Conservation (phyloP, 1,140 invertebrate genomes). For the Diachasma alloeum region DNA sequence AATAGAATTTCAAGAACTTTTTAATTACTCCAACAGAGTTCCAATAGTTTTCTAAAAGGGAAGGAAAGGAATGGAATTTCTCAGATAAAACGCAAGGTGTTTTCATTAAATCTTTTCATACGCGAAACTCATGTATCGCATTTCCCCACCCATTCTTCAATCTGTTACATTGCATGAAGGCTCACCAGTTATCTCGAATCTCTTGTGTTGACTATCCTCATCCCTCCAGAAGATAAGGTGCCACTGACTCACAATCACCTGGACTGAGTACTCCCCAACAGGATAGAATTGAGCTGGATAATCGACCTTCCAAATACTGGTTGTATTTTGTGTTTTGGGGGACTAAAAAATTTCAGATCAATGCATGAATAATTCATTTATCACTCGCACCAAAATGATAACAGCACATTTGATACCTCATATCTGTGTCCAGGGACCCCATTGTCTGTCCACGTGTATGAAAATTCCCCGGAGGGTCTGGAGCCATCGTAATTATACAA, state of each 20-base stretch:
- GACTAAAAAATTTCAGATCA: constrained; percentile 27
- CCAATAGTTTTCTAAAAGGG: no score
- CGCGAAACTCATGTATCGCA: no score
- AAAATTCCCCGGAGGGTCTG: constrained; percentile 56
- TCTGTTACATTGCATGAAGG: background rate
- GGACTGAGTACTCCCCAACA: constrained; percentile 70
- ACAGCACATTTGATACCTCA: constrained; percentile 52
- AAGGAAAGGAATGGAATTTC: no score
- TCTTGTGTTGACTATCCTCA: constrained; percentile 56
- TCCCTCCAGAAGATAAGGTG: constrained; percentile 51
- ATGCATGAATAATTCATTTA: constrained; percentile 3
- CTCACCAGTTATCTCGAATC: constrained; percentile 71
- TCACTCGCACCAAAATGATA: background rate
- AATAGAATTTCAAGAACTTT: no score
- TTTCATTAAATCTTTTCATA: no score
- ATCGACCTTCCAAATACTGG: constrained; percentile 68
- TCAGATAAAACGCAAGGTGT: no score
- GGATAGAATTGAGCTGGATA: constrained; percentile 66
- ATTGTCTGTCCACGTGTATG: constrained; percentile 69
- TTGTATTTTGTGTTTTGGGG: constrained; percentile 47
- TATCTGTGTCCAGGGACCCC: constrained; percentile 62
- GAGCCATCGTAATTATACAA: constrained; percentile 58
- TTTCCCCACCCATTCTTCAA: no score
- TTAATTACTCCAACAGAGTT: no score
- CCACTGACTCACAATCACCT: constrained; percentile 67